A percentile compares a stretch with the other conserved stretches of the same genome.
Evolutionary conservation across 2,888 invertebrate genomes (phyloP).

Genomic region (Chironomus tentans): DNA sequence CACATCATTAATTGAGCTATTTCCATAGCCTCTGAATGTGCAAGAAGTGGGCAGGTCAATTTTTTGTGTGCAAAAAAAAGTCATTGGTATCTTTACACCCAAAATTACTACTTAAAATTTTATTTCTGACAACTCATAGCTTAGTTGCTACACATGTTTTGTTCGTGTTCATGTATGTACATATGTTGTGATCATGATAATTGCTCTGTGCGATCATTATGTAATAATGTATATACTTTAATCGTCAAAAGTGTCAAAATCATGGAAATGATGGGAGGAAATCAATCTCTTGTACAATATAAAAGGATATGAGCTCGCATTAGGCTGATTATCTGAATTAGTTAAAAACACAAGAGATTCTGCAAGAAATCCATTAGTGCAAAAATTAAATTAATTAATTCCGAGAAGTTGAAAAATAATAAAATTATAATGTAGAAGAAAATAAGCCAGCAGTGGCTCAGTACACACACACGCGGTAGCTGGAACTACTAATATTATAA

Average conservation of each 20-base stretch:
- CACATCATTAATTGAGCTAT: neutral
- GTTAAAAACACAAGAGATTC: neutral
- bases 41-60: no score
- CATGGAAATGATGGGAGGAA: neutral
- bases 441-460: neutral
- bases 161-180: no score
- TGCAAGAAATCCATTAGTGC: neutral
- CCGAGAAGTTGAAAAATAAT: neutral
- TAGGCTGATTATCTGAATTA: neutral
- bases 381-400: conserved; percentile 3
- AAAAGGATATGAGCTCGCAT: conserved; percentile 1
- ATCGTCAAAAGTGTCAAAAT: neutral
- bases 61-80: no score
- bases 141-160: no score
- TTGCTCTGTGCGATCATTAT: no score
- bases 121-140: no score
- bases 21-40: neutral
- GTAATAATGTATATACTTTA: no score
- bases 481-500: neutral
- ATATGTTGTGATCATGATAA: no score
- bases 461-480: neutral
- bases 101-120: no score
- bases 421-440: neutral
- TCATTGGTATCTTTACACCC: no score
- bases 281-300: neutral